Conservation (phyloP, 1,140 invertebrate genomes). For the Mya arenaria region DNA sequence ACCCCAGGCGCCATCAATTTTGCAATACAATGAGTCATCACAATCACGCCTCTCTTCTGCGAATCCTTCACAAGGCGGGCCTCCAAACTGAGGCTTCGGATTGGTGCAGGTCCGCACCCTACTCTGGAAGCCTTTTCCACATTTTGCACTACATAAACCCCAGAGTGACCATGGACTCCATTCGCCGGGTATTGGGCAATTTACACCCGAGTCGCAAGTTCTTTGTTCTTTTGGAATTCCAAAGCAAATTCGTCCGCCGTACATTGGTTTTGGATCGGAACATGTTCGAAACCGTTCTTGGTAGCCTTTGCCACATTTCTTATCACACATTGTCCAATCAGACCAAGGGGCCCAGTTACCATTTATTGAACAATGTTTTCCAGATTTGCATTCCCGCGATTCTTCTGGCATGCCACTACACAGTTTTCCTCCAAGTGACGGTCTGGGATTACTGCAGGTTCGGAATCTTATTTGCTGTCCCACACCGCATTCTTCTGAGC, state of each 20-base stretch:
- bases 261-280: slow-evolving; percentile 84
- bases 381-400: slow-evolving; percentile 41
- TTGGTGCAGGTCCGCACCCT: slow-evolving; percentile 38
- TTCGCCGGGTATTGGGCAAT: slow-evolving; percentile 81
- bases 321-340: slow-evolving; percentile 48
- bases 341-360: slow-evolving; percentile 59
- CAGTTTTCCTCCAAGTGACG: slow-evolving; percentile 54
- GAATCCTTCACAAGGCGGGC: slow-evolving; percentile 10
- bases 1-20: slow-evolving; percentile 84
- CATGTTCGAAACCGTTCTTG: slow-evolving; percentile 83
- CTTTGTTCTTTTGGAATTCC: slow-evolving; percentile 80
- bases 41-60: slow-evolving; percentile 27
- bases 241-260: slow-evolving; percentile 85
- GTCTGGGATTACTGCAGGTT: slow-evolving; percentile 65
- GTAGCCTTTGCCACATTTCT: slow-evolving; percentile 54
- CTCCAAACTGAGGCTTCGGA: slow-evolving; percentile 46
- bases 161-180: slow-evolving; percentile 86
- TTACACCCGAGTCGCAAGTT: slow-evolving; percentile 30
- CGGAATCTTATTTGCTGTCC: slow-evolving; percentile 55
- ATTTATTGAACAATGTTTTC: slow-evolving; percentile 6
- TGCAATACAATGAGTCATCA: neutral
- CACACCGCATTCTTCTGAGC: slow-evolving; percentile 58
- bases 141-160: slow-evolving; percentile 85
- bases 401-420: slow-evolving; percentile 60
- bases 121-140: slow-evolving; percentile 79